Conservation (phyloP, 2,888 invertebrate genomes). For the Heliconius ethilla region DNA sequence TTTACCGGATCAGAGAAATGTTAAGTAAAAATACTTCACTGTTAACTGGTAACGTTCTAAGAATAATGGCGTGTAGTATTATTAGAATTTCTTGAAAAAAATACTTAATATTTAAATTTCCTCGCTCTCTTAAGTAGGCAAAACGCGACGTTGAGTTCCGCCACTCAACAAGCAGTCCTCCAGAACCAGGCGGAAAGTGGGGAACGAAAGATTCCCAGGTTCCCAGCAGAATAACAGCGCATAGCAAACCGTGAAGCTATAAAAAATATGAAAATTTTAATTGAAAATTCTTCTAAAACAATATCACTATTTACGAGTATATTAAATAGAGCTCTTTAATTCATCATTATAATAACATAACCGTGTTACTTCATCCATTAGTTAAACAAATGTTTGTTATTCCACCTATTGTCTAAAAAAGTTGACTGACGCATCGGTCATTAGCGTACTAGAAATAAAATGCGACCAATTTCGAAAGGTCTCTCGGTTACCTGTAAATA, state of each 20-base stretch:
- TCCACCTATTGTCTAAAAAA: slow-evolving; percentile 45
- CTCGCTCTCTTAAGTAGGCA: too few relatives aligned
- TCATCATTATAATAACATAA: slow-evolving; percentile 34
- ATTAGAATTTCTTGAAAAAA: neutral
- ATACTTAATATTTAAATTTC: neutral
- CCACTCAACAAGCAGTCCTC: too few relatives aligned
- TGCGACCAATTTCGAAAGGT: slow-evolving; percentile 43
- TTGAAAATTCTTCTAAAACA: neutral
- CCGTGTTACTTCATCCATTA: slow-evolving; percentile 46
- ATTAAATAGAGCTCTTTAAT: slow-evolving; percentile 31
- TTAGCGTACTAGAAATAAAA: slow-evolving; percentile 52
- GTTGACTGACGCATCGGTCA: slow-evolving; percentile 50
- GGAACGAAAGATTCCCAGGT: too few relatives aligned
- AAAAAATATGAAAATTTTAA: neutral
- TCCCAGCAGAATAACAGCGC: too few relatives aligned
- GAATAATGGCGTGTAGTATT: neutral
- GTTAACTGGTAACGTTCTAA: neutral
- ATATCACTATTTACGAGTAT: slow-evolving; percentile 1
- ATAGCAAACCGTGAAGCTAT: neutral
- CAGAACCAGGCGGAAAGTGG: too few relatives aligned
- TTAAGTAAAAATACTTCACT: neutral
- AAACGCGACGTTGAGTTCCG: too few relatives aligned
- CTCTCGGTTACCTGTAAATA: neutral
- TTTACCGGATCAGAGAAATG: neutral
- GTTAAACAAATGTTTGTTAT: slow-evolving; percentile 49